Conservation (phyloP, 2,113 vertebrate species). For the Lasiurus borealis region DNA sequence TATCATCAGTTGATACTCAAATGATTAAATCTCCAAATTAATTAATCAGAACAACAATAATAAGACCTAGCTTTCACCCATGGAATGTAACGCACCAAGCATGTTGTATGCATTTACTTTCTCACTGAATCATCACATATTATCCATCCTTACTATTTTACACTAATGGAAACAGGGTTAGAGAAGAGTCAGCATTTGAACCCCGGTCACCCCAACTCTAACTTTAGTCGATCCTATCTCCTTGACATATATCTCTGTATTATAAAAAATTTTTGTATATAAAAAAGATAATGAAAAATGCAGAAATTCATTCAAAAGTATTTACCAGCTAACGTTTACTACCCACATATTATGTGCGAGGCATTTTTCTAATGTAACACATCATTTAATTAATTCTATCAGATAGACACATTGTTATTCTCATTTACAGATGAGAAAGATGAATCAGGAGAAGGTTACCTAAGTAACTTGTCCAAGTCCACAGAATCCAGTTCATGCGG, state of each 20-base stretch:
- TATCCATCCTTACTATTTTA: not conserved
- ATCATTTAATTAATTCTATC: constrained; percentile 3
- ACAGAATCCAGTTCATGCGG: not conserved
- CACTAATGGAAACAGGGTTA: not conserved
- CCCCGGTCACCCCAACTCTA: not conserved
- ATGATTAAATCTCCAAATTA: constrained; percentile 30
- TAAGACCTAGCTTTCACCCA: not conserved
- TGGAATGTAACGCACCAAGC: not conserved
- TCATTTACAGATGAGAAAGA: constrained; percentile 18
- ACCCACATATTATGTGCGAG: not conserved
- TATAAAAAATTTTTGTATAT: not conserved
- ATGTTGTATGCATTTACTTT: not conserved
- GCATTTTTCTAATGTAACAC: not conserved
- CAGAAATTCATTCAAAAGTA: not conserved
- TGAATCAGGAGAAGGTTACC: not conserved
- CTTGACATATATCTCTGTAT: not conserved
- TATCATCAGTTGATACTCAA: not conserved
- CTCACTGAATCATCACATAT: not conserved
- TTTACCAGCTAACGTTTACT: not conserved
- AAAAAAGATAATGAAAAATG: not conserved
- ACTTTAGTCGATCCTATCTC: not conserved
- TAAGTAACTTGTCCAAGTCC: not conserved
- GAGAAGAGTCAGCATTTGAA: not conserved
- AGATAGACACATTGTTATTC: not conserved
- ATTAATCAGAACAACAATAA: constrained; percentile 17